phyloP scores from a whole-genome alignment of 2,797 vertebrate species.

The Sarcophilus harrisii region DNA sequence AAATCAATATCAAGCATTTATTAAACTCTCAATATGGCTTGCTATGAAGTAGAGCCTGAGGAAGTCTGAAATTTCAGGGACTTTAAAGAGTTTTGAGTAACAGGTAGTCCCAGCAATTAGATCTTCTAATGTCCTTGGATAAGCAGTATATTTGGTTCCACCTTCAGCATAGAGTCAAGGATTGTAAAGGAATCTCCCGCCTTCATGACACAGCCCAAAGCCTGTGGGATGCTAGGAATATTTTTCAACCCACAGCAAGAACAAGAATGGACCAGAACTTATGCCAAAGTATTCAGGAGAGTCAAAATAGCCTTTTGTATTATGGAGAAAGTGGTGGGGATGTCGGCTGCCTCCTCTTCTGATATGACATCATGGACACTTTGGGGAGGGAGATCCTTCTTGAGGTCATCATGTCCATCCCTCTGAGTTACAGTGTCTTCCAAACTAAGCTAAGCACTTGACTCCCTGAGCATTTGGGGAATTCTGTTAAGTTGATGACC shows the following conservation, averaged over 20 bases:
- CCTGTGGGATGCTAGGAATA: conserved; percentile 61
- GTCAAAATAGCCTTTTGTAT: conserved; percentile 75
- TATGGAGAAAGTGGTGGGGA: conserved; percentile 36
- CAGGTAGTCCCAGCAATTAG: not conserved
- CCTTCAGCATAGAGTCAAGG: conserved; percentile 12
- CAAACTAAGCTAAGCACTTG: not conserved
- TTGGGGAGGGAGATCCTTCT: conserved; percentile 27
- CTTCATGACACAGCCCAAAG: conserved; percentile 42
- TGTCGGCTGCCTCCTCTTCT: conserved; percentile 62
- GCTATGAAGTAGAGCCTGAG: not conserved
- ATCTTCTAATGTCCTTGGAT: not conserved
- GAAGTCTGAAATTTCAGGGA: not conserved
- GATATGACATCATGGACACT: conserved; percentile 65
- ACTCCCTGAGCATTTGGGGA: not conserved
- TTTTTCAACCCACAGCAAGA: conserved; percentile 71
- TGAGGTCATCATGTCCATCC: not conserved
- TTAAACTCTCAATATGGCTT: not conserved
- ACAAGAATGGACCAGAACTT: conserved; percentile 52
- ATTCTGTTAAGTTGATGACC: not conserved
- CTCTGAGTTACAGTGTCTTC: not conserved
- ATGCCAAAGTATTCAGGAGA: conserved; percentile 70
- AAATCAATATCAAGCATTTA: not conserved
- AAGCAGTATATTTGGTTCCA: not conserved
- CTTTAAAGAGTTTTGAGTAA: not conserved
- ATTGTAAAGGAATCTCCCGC: not conserved